A percentile compares a stretch with the other conserved stretches of the same genome.
phyloP scores from a whole-genome alignment of 2,113 vertebrate genomes.

The Mystacornis crossleyi region DNA sequence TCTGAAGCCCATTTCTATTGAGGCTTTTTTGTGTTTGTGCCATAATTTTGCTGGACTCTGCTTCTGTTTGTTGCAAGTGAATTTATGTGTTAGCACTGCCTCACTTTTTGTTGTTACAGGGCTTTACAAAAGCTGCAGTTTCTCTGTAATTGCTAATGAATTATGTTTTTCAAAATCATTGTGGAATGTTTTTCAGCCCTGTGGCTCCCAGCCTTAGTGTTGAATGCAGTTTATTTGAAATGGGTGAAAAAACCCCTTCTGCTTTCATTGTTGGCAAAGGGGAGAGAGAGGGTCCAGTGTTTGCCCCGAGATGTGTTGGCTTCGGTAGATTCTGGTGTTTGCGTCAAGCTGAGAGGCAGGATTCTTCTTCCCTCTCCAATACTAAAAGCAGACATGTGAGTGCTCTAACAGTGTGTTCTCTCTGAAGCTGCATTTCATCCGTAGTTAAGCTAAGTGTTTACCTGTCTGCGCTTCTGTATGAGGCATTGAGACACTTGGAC shows the following conservation, averaged over 20 bases:
- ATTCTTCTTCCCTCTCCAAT: neutral
- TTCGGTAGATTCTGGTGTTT: neutral
- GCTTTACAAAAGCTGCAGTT: conserved; percentile 8
- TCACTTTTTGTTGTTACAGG: neutral
- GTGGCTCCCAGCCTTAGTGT: neutral
- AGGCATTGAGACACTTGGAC: neutral
- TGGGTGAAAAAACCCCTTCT: neutral
- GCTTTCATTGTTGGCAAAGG: neutral
- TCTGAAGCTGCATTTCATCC: neutral
- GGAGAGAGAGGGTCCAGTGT: neutral
- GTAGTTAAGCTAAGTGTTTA: neutral
- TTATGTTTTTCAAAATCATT: neutral
- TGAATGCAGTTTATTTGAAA: neutral
- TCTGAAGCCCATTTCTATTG: neutral
- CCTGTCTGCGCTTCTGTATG: neutral
- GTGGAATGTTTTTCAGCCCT: neutral
- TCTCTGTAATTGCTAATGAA: conserved; percentile 25
- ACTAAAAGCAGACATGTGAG: neutral
- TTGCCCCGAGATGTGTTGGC: neutral
- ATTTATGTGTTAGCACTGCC: neutral
- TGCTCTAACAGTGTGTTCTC: neutral
- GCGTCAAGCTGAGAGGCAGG: neutral
- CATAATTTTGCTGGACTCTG: neutral
- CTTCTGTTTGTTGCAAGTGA: neutral
- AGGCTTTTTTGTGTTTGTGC: neutral